Base-by-base conservation (phyloP, 2,888 invertebrate genomes). In the Drosophila planitibia region DNA sequence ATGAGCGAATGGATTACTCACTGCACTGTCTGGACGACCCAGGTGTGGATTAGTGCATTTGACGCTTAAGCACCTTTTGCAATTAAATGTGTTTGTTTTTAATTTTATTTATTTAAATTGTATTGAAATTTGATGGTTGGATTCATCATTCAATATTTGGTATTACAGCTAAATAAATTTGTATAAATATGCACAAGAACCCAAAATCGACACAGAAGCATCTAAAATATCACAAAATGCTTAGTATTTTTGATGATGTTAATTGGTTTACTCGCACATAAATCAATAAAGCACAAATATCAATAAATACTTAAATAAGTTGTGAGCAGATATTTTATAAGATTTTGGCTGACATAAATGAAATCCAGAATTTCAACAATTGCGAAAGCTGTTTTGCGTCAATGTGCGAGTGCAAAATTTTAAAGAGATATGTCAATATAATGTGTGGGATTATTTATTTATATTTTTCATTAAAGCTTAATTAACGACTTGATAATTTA, bases 401-500 rank as follows among this genome's bases (percentile, higher is more conserved):
- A 79, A 79, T 65, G 68, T 79, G 65, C 79, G 28, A n/a, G 37
- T 35, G 41, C 3, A 49, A 35, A 37, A 41, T 73, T 39, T 5
- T 53, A 58, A 33, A 61, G 25, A 51, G 22, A 61, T 47, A 22
- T 57, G 35, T 49, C 30, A 53, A 39, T 41, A 57, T 60, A 61
- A 33, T 65, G 28, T 49, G 60, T 60, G 60, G 41, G 22, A 47
- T 47, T 47, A 25, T 1, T 25, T 16, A 22, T 9, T 47, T 7
- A 16, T 6, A 47, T 74, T 52, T 22, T 52, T 82, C 41, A 82
- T 69, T 74, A 74, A 30, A 51, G 28, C 22, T 22, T 57, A 71
- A 76, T 62, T 39, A 65, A 33, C 68, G 54, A 47, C 41, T 64
- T 64, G 37, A 67, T 63, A 44, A 57, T 68, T 62, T 44, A 25